Evolutionary conservation across 2,113 vertebrate genomes (phyloP).

Genomic region (Nibea coibor): DNA sequence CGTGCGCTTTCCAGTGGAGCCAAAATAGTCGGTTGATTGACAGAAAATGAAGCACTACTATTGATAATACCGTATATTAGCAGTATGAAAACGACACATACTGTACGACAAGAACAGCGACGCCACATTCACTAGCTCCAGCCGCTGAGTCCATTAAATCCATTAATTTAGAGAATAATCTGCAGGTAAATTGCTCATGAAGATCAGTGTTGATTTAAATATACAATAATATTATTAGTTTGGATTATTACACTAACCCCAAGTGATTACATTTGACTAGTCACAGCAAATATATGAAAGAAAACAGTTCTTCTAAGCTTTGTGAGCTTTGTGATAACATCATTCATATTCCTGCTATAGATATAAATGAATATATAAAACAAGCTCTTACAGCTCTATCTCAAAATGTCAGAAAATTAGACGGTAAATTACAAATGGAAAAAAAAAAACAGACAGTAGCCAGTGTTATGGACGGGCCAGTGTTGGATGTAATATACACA

Average conservation of each 20-base stretch:
- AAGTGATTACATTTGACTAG: not conserved
- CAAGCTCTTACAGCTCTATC: not conserved
- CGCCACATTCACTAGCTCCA: not conserved
- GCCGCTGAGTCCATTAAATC: not conserved
- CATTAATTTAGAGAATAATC: not conserved
- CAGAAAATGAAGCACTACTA: not conserved
- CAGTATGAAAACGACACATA: not conserved
- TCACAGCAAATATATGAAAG: not conserved
- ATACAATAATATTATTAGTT: not conserved
- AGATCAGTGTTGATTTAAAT: not conserved
- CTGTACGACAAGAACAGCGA: not conserved
- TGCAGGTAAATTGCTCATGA: not conserved
- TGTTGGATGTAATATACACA: constrained; percentile 27
- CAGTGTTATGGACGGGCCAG: constrained; percentile 1
- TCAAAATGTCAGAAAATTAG: not conserved
- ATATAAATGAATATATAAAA: not conserved
- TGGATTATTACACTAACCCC: not conserved
- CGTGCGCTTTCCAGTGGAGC: not conserved
- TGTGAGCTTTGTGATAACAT: not conserved
- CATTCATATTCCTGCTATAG: not conserved
- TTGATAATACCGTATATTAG: not conserved
- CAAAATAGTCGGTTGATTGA: not conserved
- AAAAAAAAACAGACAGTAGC: constrained; percentile 17
- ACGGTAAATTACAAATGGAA: not conserved
- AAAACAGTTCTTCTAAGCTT: not conserved